These are phyloP conservation scores for Lepidochrysops patricia DNA, from an alignment of 2,888 invertebrate species.

Conservation along the genomic window DNA sequence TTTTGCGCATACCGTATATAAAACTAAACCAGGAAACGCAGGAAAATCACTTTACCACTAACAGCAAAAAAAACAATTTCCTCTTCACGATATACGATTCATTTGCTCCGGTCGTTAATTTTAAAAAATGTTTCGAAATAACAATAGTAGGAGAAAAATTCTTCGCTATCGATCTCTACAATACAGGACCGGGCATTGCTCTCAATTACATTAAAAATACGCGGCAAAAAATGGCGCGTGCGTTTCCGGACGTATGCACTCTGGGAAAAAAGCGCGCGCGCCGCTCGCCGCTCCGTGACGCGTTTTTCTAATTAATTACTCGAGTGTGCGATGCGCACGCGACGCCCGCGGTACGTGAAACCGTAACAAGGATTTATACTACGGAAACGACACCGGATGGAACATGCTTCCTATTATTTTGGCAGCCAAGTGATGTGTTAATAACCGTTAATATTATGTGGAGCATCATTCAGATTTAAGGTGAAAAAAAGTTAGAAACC, in stretches of 20 bases:
- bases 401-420: constrained; percentile 1
- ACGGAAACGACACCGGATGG: constrained; percentile 16
- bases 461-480: too few relatives aligned
- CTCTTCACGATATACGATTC: neutral
- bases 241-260: constrained; percentile 32
- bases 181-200: constrained; percentile 25
- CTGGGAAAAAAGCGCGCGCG: constrained; percentile 30
- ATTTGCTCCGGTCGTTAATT: constrained; percentile 11
- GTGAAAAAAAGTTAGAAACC: too few relatives aligned
- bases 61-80: neutral
- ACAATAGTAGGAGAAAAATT: constrained; percentile 10
- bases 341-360: constrained; percentile 25
- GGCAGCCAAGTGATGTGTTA: neutral
- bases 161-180: constrained; percentile 14
- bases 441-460: neutral
- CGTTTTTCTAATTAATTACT: constrained; percentile 36
- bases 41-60: neutral
- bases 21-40: neutral
- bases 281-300: constrained; percentile 32
- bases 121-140: constrained; percentile 5
- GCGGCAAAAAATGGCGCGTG: constrained; percentile 32
- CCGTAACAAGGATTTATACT: constrained; percentile 18
- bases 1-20: too few relatives aligned
- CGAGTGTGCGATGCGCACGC: constrained; percentile 25
- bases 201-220: constrained; percentile 30